Conservation (phyloP, 1,140 invertebrate genomes). For the Scylla paramamosain region DNA sequence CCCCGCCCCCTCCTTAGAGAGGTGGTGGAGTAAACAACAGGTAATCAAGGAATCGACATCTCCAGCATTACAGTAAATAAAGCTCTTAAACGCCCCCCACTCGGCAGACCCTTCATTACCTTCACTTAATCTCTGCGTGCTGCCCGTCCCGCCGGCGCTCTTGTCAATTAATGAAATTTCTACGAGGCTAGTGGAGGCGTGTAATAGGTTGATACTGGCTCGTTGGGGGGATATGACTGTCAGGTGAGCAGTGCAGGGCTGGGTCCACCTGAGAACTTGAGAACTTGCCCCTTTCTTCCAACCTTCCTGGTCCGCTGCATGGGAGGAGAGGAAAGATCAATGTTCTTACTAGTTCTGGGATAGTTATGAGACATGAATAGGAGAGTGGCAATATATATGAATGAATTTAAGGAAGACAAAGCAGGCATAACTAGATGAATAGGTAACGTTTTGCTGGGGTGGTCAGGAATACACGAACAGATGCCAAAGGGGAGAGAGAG, state of each 20-base stretch:
- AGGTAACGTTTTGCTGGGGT: no score
- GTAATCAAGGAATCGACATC: background rate
- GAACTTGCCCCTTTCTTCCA: no score
- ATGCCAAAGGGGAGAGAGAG: no score
- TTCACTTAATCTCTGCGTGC: background rate
- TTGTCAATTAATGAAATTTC: constrained; percentile 9
- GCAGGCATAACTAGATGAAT: no score
- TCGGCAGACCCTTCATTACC: background rate
- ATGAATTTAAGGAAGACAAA: no score
- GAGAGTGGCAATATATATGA: no score
- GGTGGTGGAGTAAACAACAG: background rate
- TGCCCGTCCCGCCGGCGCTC: background rate
- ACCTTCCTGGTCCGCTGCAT: no score
- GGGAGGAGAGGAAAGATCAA: no score
- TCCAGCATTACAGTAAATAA: constrained; percentile 24
- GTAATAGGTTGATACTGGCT: background rate
- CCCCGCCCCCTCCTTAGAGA: background rate
- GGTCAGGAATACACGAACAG: no score
- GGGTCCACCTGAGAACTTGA: no score
- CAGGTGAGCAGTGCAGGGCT: background rate
- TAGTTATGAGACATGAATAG: no score
- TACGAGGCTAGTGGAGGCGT: background rate
- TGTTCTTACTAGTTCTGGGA: no score
- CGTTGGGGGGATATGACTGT: background rate
- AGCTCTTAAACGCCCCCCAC: background rate